These are phyloP conservation scores for Terebella lapidaria DNA, from an alignment of 2,888 invertebrate species.

Conservation along the genomic window DNA sequence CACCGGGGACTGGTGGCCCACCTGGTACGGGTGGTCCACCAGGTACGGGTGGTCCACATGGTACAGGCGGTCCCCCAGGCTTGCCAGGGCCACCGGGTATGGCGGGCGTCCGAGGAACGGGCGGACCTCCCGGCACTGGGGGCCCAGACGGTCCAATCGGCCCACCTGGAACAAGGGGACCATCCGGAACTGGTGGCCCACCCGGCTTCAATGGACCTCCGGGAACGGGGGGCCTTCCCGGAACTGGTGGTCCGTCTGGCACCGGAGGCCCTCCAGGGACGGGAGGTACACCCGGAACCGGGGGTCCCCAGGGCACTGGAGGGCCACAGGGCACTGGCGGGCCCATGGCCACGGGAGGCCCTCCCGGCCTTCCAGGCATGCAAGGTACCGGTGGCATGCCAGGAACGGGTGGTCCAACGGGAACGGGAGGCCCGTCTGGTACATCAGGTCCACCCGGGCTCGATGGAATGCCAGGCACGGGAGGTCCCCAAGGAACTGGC, in stretches of 20 bases:
- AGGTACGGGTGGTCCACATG: slow-evolving; percentile 1
- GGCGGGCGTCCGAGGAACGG: not conserved
- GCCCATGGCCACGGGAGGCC: not conserved
- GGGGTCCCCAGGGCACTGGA: not conserved
- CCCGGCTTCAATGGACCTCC: not conserved
- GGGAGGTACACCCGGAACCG: not conserved
- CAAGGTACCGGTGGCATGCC: not conserved
- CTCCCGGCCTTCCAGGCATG: not conserved
- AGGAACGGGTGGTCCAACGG: not conserved
- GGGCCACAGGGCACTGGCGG: not conserved
- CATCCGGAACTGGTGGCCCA: not conserved
- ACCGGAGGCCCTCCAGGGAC: not conserved
- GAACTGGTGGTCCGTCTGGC: not conserved
- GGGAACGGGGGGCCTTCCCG: not conserved
- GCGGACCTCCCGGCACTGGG: not conserved
- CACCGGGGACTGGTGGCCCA: slow-evolving; percentile 1
- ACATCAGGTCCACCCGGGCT: not conserved
- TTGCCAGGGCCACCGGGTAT: not conserved
- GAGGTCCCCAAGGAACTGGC: not conserved
- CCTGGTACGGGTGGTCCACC: slow-evolving; percentile 2
- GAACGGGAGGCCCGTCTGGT: not conserved
- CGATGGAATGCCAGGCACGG: not conserved
- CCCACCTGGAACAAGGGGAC: not conserved
- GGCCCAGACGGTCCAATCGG: not conserved
- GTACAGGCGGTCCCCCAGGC: not conserved